A percentile compares a stretch with the other conserved stretches of the same genome.
phyloP scores from a whole-genome alignment of 1,140 invertebrate genomes.

The Drosophila varians region DNA sequence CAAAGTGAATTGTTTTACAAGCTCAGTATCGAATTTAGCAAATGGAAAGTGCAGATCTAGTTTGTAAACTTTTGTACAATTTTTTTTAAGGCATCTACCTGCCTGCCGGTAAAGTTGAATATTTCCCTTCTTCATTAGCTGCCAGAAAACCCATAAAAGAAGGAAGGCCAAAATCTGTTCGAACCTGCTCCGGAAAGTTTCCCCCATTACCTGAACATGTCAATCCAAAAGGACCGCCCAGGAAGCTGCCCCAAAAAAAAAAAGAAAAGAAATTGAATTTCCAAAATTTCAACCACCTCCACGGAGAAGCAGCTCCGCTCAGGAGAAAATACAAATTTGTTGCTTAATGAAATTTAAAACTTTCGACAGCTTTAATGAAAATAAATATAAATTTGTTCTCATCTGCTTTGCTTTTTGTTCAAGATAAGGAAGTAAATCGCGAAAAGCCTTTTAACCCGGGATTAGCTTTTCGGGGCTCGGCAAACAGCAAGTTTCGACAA shows the following conservation, averaged over 20 bases:
- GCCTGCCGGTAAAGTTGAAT: conserved; percentile 1
- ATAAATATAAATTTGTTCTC: conserved; percentile 58
- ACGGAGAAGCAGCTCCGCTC: too few relatives aligned
- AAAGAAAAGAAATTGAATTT: conserved; percentile 39
- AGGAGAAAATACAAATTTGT: conserved; percentile 35
- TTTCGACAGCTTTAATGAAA: conserved; percentile 78
- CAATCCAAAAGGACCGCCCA: conserved; percentile 32
- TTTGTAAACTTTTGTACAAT: background rate
- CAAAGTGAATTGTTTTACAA: conserved; percentile 4
- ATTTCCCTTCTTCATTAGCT: conserved; percentile 49
- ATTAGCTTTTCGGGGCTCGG: conserved; percentile 55
- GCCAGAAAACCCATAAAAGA: conserved; percentile 34
- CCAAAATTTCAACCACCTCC: conserved; percentile 3
- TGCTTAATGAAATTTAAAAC: conserved; percentile 72
- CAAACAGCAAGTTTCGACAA: conserved; percentile 66
- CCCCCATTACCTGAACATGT: conserved; percentile 28
- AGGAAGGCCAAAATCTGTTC: conserved; percentile 5
- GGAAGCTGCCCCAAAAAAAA: background rate
- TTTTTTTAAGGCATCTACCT: background rate
- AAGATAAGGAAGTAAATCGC: background rate
- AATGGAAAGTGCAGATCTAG: conserved; percentile 5
- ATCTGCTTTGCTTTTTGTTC: background rate
- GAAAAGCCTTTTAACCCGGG: conserved; percentile 34
- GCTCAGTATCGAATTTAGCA: conserved; percentile 3
- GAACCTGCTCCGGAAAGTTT: conserved; percentile 37